Evolutionary conservation across 2,888 invertebrate genomes (phyloP).

Genomic region (Mythimna ferrago): DNA sequence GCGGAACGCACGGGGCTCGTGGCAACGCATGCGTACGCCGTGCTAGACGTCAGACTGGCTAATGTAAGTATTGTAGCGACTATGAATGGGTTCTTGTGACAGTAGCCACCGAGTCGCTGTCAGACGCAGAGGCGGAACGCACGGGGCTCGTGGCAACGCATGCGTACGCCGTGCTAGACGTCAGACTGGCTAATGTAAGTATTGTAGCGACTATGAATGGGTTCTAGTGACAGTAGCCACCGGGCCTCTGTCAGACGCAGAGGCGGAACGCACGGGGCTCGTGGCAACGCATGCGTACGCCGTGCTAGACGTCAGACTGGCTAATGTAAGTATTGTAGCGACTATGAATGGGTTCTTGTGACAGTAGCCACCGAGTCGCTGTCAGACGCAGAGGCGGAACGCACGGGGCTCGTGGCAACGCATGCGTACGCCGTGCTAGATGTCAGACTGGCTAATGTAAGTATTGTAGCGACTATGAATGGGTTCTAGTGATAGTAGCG

Average conservation of each 20-base stretch:
- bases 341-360: constrained; percentile 64
- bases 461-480: constrained; percentile 58
- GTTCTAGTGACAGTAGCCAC: constrained; percentile 96
- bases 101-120: constrained; percentile 94
- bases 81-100: constrained; percentile 83
- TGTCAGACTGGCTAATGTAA: constrained; percentile 93
- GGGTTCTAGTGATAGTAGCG: constrained; percentile 95
- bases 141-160: constrained; percentile 98
- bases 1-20: constrained; percentile 97
- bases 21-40: constrained; percentile 98
- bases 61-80: constrained; percentile 89
- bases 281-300: constrained; percentile 98
- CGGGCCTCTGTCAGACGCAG: constrained; percentile 93
- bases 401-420: constrained; percentile 97
- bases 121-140: constrained; percentile 89
- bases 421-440: constrained; percentile 99
- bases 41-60: constrained; percentile 95
- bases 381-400: constrained; percentile 87
- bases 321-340: constrained; percentile 90
- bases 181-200: constrained; percentile 93
- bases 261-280: constrained; percentile 96
- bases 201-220: background rate
- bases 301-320: constrained; percentile 95
- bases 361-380: constrained; percentile 95
- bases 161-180: constrained; percentile 98